Conservation (phyloP, 2,888 invertebrate genomes). For the Linnaemya tessellans region DNA sequence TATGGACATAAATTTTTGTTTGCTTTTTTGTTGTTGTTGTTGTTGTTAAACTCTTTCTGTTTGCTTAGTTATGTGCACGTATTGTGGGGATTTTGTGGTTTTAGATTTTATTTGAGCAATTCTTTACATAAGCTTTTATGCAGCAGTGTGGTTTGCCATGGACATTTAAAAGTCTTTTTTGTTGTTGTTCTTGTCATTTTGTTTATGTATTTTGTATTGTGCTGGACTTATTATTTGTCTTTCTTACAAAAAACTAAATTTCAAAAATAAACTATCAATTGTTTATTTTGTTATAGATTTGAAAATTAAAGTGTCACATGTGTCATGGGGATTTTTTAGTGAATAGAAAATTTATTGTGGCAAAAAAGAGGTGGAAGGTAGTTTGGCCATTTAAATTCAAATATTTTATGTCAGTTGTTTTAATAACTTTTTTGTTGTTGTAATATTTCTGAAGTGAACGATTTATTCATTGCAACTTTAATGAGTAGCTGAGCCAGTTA, state of each 20-base stretch:
- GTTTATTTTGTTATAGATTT: conserved; percentile 51
- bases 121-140: conserved; percentile 61
- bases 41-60: not conserved
- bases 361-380: not conserved
- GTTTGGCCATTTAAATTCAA: not conserved
- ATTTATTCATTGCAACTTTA: not conserved
- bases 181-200: not conserved
- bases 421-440: no score
- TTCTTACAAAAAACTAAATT: conserved; percentile 1
- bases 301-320: conserved; percentile 57
- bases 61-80: conserved; percentile 45
- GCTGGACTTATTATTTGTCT: conserved; percentile 47
- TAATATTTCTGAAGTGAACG: not conserved
- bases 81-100: conserved; percentile 66
- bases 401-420: not conserved
- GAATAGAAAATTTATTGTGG: conserved; percentile 45
- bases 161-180: conserved; percentile 31
- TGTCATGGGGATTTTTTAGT: conserved; percentile 50
- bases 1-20: conserved; percentile 44
- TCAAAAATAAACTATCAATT: conserved; percentile 39
- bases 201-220: conserved; percentile 10
- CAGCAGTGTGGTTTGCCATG: conserved; percentile 60
- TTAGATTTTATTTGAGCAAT: conserved; percentile 60
- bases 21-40: conserved; percentile 7
- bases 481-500: not conserved